A percentile compares a stretch with the other conserved stretches of the same genome.
Evolutionary conservation across 2,113 vertebrate genomes (phyloP).

Genomic region (Mustela nigripes): DNA sequence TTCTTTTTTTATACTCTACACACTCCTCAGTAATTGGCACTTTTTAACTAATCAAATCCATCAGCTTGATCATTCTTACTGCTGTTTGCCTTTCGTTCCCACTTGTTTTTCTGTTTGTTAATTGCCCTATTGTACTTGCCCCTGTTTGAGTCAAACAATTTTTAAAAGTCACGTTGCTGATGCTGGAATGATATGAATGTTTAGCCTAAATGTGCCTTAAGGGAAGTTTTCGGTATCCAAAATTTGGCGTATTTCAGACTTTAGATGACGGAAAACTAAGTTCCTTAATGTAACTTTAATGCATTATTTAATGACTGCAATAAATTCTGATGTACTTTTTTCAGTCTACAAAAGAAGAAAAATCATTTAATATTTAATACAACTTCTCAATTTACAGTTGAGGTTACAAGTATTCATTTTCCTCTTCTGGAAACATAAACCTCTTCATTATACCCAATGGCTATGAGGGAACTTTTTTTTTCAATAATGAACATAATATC

Average conservation of each 20-base stretch:
- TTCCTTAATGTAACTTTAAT: slow-evolving; percentile 85
- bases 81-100: not conserved
- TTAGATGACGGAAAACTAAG: slow-evolving; percentile 65
- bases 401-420: slow-evolving; percentile 76
- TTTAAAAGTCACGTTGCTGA: slow-evolving; percentile 35
- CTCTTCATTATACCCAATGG: not conserved
- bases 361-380: slow-evolving; percentile 81
- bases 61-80: not conserved
- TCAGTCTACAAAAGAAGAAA: slow-evolving; percentile 60
- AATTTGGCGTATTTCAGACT: slow-evolving; percentile 52
- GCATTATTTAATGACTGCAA: slow-evolving; percentile 74
- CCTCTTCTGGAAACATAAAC: slow-evolving; percentile 65
- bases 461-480: not conserved
- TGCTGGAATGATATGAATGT: slow-evolving; percentile 30
- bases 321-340: slow-evolving; percentile 70
- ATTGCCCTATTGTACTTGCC: not conserved
- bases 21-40: not conserved
- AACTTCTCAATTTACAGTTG: slow-evolving; percentile 82
- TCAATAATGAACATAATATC: not conserved
- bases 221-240: slow-evolving; percentile 53
- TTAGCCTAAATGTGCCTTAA: slow-evolving; percentile 70
- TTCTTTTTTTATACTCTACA: not conserved
- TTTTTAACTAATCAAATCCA: not conserved
- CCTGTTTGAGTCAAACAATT: not conserved
- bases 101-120: slow-evolving; percentile 51